A percentile compares a stretch with the other conserved stretches of the same genome.
Evolutionary conservation across 2,797 vertebrate genomes (phyloP).

Genomic region (Muscicapa comitata): DNA sequence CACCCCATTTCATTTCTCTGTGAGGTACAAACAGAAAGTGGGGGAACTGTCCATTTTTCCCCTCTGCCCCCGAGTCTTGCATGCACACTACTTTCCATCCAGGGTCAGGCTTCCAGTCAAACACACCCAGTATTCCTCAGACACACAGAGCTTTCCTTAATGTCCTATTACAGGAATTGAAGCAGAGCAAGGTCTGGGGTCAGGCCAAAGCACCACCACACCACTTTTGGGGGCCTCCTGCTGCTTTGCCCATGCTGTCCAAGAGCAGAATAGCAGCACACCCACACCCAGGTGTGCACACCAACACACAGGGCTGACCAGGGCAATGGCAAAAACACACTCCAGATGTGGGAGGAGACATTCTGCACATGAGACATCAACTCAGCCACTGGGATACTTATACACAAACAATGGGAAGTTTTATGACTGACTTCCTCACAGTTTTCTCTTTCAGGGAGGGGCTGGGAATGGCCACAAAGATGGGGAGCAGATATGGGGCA

Average conservation of each 20-base stretch:
- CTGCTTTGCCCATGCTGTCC: rapidly evolving
- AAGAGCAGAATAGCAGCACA: neutral
- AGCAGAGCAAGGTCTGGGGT: neutral
- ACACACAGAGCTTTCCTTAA: neutral
- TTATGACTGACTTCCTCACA: neutral
- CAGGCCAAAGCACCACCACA: neutral
- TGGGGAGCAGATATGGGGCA: rapidly evolving
- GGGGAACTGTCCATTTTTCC: neutral
- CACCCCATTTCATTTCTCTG: neutral
- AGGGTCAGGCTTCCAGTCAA: neutral
- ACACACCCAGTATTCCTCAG: neutral
- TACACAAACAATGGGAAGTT: neutral
- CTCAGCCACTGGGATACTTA: neutral
- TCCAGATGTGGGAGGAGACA: neutral
- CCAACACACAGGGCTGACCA: rapidly evolving
- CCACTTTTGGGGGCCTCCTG: neutral
- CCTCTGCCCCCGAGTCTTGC: neutral
- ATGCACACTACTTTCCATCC: neutral
- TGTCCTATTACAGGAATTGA: rapidly evolving
- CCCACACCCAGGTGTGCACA: rapidly evolving
- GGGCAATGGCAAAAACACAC: neutral
- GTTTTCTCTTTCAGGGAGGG: neutral
- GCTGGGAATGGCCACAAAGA: rapidly evolving
- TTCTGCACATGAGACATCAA: neutral
- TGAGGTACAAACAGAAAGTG: neutral